phyloP scores from a whole-genome alignment of 2,113 vertebrate species.

The Aldabrachelys gigantea region DNA sequence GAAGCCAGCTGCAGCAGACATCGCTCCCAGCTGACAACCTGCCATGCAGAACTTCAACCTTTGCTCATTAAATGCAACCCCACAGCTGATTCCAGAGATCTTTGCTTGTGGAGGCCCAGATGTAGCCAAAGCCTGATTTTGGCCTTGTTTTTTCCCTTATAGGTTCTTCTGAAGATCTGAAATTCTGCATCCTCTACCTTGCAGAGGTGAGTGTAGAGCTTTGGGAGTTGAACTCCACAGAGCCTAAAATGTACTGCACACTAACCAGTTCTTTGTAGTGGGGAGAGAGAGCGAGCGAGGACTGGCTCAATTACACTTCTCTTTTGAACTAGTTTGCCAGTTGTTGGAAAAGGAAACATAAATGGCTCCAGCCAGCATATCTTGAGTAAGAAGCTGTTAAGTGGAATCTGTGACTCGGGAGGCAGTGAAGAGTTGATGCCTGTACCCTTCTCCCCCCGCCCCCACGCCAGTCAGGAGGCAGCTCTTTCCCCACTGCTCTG shows the following conservation, averaged over 20 bases:
- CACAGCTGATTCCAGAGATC: background rate
- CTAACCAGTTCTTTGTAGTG: background rate
- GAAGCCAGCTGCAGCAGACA: constrained; percentile 8
- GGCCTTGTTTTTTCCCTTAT: constrained; percentile 23
- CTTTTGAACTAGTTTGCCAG: background rate
- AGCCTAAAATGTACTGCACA: background rate
- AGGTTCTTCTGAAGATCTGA: constrained; percentile 85
- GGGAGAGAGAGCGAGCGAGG: background rate
- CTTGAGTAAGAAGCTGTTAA: background rate
- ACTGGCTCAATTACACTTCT: background rate
- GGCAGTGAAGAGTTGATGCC: background rate
- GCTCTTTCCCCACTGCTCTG: background rate
- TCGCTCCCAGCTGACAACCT: constrained; percentile 52
- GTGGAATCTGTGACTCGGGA: background rate
- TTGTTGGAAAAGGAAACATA: background rate
- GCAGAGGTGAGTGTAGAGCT: constrained; percentile 82
- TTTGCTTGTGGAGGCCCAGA: background rate
- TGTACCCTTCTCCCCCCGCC: background rate
- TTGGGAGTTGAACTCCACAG: background rate
- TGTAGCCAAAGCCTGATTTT: background rate
- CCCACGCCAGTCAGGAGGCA: accelerated
- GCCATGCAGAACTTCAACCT: constrained; percentile 39
- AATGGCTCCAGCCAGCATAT: background rate
- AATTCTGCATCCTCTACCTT: constrained; percentile 87
- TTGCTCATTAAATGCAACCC: constrained; percentile 23